Evolutionary conservation across 2,888 invertebrate genomes (phyloP), one percentile per base, ranked within the genome.

Genomic region (Nemotelus pantherinus): DNA sequence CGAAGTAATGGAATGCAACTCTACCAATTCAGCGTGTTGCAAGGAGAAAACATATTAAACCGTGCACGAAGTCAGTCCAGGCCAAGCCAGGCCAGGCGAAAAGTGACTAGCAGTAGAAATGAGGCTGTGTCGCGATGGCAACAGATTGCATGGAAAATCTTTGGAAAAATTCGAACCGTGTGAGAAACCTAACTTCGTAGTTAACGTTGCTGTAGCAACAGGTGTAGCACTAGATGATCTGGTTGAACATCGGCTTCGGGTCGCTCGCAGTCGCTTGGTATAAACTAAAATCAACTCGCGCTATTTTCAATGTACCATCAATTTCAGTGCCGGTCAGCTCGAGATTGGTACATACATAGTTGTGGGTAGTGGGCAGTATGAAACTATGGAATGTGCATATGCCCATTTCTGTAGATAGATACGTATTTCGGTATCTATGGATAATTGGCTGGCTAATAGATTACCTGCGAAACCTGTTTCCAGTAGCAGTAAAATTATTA

Each of bases 171-270:
- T 25, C 25, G 25, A 25, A 70, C 70, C 70, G 53, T 70, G 70
- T 70, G 70, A 70, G 70, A 70, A 70, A 70, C 55, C 44, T 70
- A 47, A 53, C 55, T 45, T 41, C 25, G 1, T 25, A 25, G 25
- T 25, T 25, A 25, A 25, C 25, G 25, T 25, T 25, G 25, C 25
- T 25, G 25, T 25, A 25, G 25, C 25, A 25, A 25, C 70, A 55
- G 55, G 55, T 55, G 70, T 4, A 70, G 43, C 70, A 5, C 53
- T 39, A 39, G 53, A 70, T 41, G 70, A 70, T 70, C 70, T 55
- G 70, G 47, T 70, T 70, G 70, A 53, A 70, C 55, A 70, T 70
- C 44, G 70, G 70, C 70, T 55, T 43, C 55, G 70, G 55, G 55
- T 70, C 43, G 55, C 70, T 70, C 43, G 55, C 70, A 55, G 43